A percentile compares a stretch with the other conserved stretches of the same genome.
Conservation (phyloP, 2,797 vertebrate genomes). For the Gadopsis marmoratus region DNA sequence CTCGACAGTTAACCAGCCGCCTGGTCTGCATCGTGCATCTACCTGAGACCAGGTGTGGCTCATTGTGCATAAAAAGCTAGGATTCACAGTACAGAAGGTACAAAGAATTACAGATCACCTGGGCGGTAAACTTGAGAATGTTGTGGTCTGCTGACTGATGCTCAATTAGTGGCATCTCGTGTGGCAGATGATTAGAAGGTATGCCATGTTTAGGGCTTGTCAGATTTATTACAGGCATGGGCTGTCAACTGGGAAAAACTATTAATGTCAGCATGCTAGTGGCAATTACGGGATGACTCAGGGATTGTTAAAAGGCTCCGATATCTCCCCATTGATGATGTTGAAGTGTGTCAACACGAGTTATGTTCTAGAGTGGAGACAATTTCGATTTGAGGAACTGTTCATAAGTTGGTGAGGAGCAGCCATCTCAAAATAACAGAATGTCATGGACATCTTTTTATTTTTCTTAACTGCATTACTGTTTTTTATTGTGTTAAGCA, state of each 20-base stretch:
- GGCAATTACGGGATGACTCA: constrained; percentile 2
- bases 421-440: background rate
- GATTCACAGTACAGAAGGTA: background rate
- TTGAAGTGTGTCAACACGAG: background rate
- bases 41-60: background rate
- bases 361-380: background rate
- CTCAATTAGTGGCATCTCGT: background rate
- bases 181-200: constrained; percentile 6
- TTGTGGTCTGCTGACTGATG: constrained; percentile 1
- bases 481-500: too few relatives aligned
- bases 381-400: background rate
- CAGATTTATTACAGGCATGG: background rate
- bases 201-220: background rate
- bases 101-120: background rate
- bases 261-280: background rate
- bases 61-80: background rate
- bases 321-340: background rate
- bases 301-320: background rate
- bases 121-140: background rate
- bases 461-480: too few relatives aligned
- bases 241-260: background rate
- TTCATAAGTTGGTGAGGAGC: background rate
- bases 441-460: background rate
- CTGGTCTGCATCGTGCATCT: background rate
- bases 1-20: background rate